Base-by-base conservation (phyloP, 2,797 vertebrate species). In the Anas capensis region DNA sequence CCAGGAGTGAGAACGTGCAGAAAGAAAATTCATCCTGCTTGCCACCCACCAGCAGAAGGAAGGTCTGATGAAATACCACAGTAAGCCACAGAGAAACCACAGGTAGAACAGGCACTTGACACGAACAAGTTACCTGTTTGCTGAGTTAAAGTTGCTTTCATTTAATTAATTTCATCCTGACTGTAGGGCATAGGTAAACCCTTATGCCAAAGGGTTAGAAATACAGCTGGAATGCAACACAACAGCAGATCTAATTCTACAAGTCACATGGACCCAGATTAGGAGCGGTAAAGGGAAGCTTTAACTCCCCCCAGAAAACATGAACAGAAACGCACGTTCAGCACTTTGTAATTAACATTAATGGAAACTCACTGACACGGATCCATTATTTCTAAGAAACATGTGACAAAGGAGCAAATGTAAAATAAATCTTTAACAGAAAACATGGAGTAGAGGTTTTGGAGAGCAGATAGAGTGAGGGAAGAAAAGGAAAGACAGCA, bases 251-350 rank as follows among this genome's bases (percentile, higher is more conserved):
- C 31, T 54, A 65, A 57, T n/a, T 76, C 60, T 69, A 48, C 34
- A 61, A 90, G 14, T 65, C 91, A 87, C 20, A 4, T 5, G 58
- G 51, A 71, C 24, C 8, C 79, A 78, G 69, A 68, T 76, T 34
- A 78, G 62, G 14, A 91, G 48, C 8, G 33, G n/a, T 26, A 86
- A 90, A 89, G 73, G n/a, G 40, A 92, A 42, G 62, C 66, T 65
- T 76, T 83, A 86, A 86, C 11, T 16, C 33, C 61, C 3, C 15
- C 19, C n/a, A 11, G 49, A 12, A 11, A 91, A 65, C 19, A 34
- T n/a, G 42, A 87, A 72, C 46, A 83, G 69, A 81, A 93, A 82
- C 91, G 62, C 62, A 75, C 81, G 76, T 82, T 90, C 77, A 92
- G 88, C 62, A 72, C 12, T 66, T 92, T 40, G 65, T 72, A 46